Evolutionary conservation across 2,797 vertebrate species (phyloP).

Genomic region (Darevskia nairensis): DNA sequence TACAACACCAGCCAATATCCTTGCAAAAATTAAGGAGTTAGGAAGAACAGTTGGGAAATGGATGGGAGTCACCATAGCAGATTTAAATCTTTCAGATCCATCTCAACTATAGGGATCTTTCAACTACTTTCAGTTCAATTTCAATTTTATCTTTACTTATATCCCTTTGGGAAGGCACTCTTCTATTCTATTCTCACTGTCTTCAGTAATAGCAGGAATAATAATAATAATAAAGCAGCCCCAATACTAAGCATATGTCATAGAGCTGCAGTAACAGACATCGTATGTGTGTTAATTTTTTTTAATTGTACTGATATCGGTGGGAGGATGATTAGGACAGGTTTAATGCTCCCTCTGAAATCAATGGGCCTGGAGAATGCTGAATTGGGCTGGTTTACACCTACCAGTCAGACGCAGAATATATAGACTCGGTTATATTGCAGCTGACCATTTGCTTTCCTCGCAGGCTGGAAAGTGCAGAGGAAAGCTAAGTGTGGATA

Average conservation of each 20-base stretch:
- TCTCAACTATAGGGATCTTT: neutral
- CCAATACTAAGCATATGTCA: neutral
- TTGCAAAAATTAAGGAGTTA: neutral
- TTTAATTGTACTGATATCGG: neutral
- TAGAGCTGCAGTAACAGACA: neutral
- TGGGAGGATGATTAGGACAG: neutral
- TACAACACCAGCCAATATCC: neutral
- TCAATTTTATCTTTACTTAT: neutral
- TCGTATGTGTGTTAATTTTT: neutral
- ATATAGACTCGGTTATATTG: neutral
- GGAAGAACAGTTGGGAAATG: neutral
- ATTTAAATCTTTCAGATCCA: neutral
- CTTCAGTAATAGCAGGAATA: neutral
- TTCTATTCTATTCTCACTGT: neutral
- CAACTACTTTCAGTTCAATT: constrained; percentile 3
- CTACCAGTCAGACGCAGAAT: neutral
- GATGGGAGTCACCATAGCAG: neutral
- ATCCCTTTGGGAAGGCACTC: no score
- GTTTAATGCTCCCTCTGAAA: neutral
- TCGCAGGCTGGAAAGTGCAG: neutral
- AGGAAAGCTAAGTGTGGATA: no score
- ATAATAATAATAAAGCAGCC: neutral
- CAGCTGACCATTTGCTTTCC: neutral
- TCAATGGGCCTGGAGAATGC: neutral
- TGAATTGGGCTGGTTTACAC: neutral